These are phyloP conservation scores for Argyresthia albistria DNA, from an alignment of 2,888 invertebrate genomes.

Conservation along the genomic window DNA sequence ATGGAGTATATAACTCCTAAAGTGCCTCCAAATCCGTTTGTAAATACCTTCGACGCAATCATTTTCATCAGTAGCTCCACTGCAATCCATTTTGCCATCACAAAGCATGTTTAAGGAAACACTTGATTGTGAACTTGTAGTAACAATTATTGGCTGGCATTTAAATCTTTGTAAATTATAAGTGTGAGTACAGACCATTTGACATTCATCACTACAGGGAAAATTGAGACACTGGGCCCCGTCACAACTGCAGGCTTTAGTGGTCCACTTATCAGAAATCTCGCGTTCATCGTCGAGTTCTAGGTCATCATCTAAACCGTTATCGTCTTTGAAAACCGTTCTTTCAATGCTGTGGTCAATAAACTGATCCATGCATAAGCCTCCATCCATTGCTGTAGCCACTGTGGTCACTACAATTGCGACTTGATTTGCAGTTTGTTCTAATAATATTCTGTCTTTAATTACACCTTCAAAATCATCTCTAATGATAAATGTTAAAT, in stretches of 20 bases:
- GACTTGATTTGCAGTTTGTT: neutral
- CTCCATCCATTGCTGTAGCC: neutral
- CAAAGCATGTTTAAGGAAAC: conserved; percentile 37
- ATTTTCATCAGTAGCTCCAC: conserved; percentile 45
- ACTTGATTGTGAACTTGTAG: conserved; percentile 16
- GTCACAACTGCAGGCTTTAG: conserved; percentile 31
- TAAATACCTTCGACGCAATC: conserved; percentile 32
- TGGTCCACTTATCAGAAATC: conserved; percentile 13
- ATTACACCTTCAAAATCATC: neutral
- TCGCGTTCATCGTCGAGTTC: neutral
- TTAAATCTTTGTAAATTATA: conserved; percentile 29
- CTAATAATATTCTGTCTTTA: neutral
- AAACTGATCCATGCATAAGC: neutral
- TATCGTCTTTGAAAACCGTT: neutral
- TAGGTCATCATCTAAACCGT: neutral
- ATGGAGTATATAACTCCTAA: neutral
- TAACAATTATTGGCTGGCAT: conserved; percentile 27
- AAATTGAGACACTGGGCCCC: conserved; percentile 22
- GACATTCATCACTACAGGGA: conserved; percentile 30
- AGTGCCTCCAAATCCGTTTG: neutral
- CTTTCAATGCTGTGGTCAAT: neutral
- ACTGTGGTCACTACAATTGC: neutral
- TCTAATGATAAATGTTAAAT: neutral
- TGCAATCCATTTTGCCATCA: conserved; percentile 55
- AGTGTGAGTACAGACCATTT: conserved; percentile 35